Evolutionary conservation across 2,888 invertebrate species (phyloP), one percentile per base, ranked within the genome.

Genomic region (Pseudococcus jackbeardsleyi): DNA sequence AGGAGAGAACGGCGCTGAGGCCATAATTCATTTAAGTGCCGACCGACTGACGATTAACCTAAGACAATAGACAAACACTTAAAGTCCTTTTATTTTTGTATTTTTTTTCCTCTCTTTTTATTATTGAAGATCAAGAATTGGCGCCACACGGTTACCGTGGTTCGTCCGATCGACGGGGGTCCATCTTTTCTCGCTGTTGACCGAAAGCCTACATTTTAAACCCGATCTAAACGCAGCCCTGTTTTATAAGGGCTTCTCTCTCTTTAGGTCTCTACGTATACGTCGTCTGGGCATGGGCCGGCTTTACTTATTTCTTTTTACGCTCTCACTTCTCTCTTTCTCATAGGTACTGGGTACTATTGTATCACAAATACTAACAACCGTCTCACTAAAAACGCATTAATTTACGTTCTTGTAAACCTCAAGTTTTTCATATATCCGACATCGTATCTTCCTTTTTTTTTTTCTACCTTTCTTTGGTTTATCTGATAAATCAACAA

Each of bases 1-100:
- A 22, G 64, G 22, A 64, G 22, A 86, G 26, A 17, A 46, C 59
- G 26, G n/a, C 86, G 86, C 39, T 86, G 42, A 72, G 87, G 59
- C 82, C 88, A 88, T 88, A 88, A 88, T 79, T 88, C 88, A 88
- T 88, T 39, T 54, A 88, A 79, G 88, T 88, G 82, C 88, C 88
- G 88, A 79, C 79, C 82, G 82, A 88, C 82, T 88, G 88, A 88
- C 88, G 79, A 88, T 88, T 77, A 39, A 50, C 77, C 88, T 88
- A 88, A 88, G 88, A 88, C 88, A 88, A 88, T 88, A 88, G 88
- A 59, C 82, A 82, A 88, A 88, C 82, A 87, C 82, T 88, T 79
- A 54, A 88, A 50, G 82, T 82, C 88, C 82, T 88, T 88, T 82
- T 86, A 48, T 86, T 77, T 86, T 72, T 86, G 15, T 86, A 15